Evolutionary conservation across 2,797 vertebrate genomes (phyloP).

Genomic region (Leuciscus waleckii): DNA sequence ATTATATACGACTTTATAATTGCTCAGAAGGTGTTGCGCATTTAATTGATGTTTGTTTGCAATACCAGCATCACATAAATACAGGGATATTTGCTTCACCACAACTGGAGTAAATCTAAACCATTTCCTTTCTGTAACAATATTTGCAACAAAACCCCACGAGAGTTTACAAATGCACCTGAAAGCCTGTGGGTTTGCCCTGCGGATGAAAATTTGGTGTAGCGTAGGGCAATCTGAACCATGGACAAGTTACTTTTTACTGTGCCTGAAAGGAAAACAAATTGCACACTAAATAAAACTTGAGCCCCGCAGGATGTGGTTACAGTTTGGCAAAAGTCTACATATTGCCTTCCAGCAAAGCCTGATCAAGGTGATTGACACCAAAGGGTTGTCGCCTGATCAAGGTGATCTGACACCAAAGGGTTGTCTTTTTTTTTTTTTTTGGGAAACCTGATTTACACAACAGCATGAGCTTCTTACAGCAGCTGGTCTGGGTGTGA

Average conservation of each 20-base stretch:
- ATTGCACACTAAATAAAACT: slow-evolving; percentile 52
- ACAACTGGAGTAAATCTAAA: slow-evolving; percentile 13
- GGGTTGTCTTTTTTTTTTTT: not conserved
- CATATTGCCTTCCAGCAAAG: slow-evolving; percentile 44
- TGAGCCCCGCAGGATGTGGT: slow-evolving; percentile 46
- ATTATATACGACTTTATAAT: slow-evolving; percentile 21
- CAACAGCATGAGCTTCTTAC: slow-evolving; percentile 17
- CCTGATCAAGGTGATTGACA: slow-evolving; percentile 39
- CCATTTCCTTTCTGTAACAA: not conserved
- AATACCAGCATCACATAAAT: not conserved
- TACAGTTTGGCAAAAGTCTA: slow-evolving; percentile 54
- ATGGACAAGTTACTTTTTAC: slow-evolving; percentile 38
- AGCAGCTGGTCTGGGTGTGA: slow-evolving; percentile 10
- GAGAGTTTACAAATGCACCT: not conserved
- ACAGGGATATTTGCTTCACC: not conserved
- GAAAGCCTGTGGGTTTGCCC: slow-evolving; percentile 24
- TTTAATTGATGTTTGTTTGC: slow-evolving; percentile 31
- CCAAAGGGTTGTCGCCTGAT: slow-evolving; percentile 25
- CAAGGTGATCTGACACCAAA: slow-evolving; percentile 32
- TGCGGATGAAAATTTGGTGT: slow-evolving; percentile 12
- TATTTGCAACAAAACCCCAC: not conserved
- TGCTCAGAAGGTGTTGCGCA: not conserved
- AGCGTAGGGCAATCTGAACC: slow-evolving; percentile 40
- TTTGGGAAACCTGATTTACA: not conserved
- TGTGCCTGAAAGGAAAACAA: slow-evolving; percentile 52